These are phyloP conservation scores for Galerucella pusilla DNA, from an alignment of 2,888 invertebrate genomes.

Conservation along the genomic window DNA sequence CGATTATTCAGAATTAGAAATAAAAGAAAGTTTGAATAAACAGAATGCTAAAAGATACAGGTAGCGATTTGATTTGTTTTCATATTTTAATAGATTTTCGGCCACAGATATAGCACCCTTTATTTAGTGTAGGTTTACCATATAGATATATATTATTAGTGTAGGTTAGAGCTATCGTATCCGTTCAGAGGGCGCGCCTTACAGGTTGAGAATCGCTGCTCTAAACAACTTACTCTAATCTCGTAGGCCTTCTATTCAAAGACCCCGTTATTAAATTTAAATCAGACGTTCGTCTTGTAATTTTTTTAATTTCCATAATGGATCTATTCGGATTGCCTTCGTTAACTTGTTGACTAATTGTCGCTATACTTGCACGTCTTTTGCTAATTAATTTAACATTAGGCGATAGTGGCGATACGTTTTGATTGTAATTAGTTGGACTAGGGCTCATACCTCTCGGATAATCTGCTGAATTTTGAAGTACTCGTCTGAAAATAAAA, in stretches of 20 bases:
- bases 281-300: slow-evolving; percentile 60
- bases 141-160: no score
- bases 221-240: slow-evolving; percentile 60
- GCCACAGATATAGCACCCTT: no score
- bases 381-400: slow-evolving; percentile 60
- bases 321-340: slow-evolving; percentile 29
- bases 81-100: no score
- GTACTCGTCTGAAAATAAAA: slow-evolving; percentile 56
- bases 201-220: background rate
- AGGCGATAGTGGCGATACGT: slow-evolving; percentile 30
- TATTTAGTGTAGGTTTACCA: no score
- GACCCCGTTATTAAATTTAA: slow-evolving; percentile 56
- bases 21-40: no score
- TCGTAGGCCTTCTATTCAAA: slow-evolving; percentile 62
- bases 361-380: slow-evolving; percentile 69
- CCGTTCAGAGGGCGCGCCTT: background rate
- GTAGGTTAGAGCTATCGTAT: no score
- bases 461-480: slow-evolving; percentile 55
- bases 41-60: no score
- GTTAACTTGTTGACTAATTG: slow-evolving; percentile 64
- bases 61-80: no score
- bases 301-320: slow-evolving; percentile 48
- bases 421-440: slow-evolving; percentile 30
- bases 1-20: no score
- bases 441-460: slow-evolving; percentile 36